Base-by-base conservation (phyloP, 2,113 vertebrate species). In the Falcunculus frontatus region DNA sequence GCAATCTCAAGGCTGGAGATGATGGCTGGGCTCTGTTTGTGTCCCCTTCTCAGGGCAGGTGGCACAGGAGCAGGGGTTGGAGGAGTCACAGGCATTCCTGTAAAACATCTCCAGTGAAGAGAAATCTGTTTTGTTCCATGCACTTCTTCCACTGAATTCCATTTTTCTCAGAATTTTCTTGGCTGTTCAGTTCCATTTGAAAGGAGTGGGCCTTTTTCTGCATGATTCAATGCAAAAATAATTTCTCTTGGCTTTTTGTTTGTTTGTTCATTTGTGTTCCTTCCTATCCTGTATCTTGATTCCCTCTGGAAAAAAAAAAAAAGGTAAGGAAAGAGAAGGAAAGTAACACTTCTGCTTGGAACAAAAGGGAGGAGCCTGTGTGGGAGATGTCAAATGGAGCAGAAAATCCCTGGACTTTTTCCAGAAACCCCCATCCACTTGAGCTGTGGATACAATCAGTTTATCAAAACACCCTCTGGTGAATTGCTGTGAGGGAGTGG, bases 361-460 rank as follows among this genome's bases (percentile, higher is more conserved):
- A 42, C 69, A 47, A 83, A 88, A 76, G 50, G 88, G 95, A 93
- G 95, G 79, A 90, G 94, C n/a, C 53, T 50, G 50, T 76, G 88
- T 85, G 85, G 82, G 92, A 94, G 88, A 96, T 89, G 95, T 97
- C 95, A 97, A 68, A 93, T 1, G 6, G 49, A 94, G 82, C 44
- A 90, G 87, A 85, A 96, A 93, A 95, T 83, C 92, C 75, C 82
- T 95, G 94, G 95, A 94, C 82, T 95, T 96, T 96, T 77, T 95
- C 95, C 96, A 97, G 95, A 96, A 89, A n/a, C 57, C 57, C 78
- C 46, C 75, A 83, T 90, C 94, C 96, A 95, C 96, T 97, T 96
- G 85, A 97, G 92, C 88, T 77, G 92, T 60, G 83, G 75, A 92
- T 87, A 53, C 16, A 4, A 83, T 65, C 88, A 76, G 85, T 95